These are phyloP conservation scores for Keiferia lycopersicella DNA, from an alignment of 2,888 invertebrate genomes.

Conservation along the genomic window DNA sequence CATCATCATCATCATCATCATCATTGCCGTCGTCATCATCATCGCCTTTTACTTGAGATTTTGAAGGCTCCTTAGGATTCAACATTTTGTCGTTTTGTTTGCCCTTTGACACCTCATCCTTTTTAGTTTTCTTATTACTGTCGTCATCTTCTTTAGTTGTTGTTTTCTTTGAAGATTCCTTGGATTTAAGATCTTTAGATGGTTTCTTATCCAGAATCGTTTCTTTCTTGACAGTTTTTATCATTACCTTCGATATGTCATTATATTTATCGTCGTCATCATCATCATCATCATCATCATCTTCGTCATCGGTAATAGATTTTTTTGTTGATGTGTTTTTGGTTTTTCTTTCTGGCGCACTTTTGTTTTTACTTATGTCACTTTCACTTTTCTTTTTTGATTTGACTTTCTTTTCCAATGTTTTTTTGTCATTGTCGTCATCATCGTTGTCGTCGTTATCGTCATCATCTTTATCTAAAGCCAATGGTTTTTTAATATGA, in stretches of 20 bases:
- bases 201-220: conserved; percentile 24
- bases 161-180: background rate
- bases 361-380: conserved; percentile 25
- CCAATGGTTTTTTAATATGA: conserved; percentile 25
- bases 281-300: conserved; percentile 30
- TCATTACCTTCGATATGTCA: conserved; percentile 24
- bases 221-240: conserved; percentile 22
- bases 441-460: conserved; percentile 31
- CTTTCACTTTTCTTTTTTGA: conserved; percentile 33
- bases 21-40: conserved; percentile 34
- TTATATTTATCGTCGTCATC: conserved; percentile 34
- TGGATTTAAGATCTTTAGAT: background rate
- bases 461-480: conserved; percentile 35
- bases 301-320: conserved; percentile 35
- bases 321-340: conserved; percentile 33
- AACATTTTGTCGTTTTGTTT: conserved; percentile 19
- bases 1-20: conserved; percentile 34
- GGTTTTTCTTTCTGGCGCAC: conserved; percentile 18
- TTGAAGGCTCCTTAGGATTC: conserved; percentile 7
- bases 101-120: conserved; percentile 24
- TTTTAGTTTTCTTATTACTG: conserved; percentile 29
- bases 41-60: conserved; percentile 35
- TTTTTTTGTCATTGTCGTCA: conserved; percentile 29
- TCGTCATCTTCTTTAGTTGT: conserved; percentile 28
- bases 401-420: conserved; percentile 30